Evolutionary conservation across 1,140 invertebrate species (phyloP), one percentile per base, ranked within the genome.

Genomic region (Pseudomyrmex dendroicus): DNA sequence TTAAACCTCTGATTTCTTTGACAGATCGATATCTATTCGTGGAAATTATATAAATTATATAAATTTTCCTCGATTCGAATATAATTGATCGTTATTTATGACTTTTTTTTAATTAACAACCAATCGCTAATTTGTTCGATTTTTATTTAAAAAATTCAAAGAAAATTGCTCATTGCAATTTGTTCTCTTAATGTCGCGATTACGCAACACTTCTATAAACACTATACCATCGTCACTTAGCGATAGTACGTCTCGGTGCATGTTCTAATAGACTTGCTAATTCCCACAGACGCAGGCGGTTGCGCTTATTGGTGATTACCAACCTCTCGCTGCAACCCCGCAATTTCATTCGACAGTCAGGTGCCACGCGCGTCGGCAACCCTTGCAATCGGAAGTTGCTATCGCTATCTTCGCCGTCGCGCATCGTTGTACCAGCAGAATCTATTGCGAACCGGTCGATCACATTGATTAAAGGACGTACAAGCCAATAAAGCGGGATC

Each of bases 391-490:
- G 76, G 57, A 70, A 67, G 52, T 86, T 56, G 78, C 57, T 80
- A 35, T 48, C 68, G 50, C 64, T 62, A 62, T 86, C 84, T 83
- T 70, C 62, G 57, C 25, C 80, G 54, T 61, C 56, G 63, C 85
- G 54, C 66, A 64, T 84, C 62, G 73, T 48, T 70, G 56, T 67
- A 66, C 25, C 12, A 44, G 56, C 73, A 77, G 76, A 84, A 80
- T 56, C 67, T 63, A 86, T 64, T 57, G 61, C 56, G 13, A 20
- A 59, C 15, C 15, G 54, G 15, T 72, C 63, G 44, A n/a, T 46
- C 52, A 61, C 82, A 84, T 82, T 87, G 86, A 87, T 88, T 88
- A 88, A 86, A 87, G 85, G 74, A 48, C 56, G 52, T 73, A 70
- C 85, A 72, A 56, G 74, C 62, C 86, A 82, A 87, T 84, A 87